phyloP scores from a whole-genome alignment of 2,888 invertebrate genomes.

The Mellilla xanthometata region DNA sequence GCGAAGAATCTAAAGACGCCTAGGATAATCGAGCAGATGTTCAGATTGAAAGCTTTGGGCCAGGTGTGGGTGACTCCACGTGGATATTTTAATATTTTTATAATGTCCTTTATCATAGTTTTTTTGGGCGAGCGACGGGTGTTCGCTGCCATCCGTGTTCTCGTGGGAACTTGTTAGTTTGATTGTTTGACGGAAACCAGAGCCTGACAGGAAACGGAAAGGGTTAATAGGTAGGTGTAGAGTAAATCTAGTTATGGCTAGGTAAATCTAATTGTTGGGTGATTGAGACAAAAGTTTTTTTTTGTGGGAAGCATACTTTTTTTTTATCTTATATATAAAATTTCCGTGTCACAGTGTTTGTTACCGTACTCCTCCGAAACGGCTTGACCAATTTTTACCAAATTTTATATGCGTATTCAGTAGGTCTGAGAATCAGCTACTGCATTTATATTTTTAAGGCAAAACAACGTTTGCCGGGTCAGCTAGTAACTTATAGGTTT shows the following conservation, averaged over 20 bases:
- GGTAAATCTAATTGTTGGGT: no score
- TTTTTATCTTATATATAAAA: no score
- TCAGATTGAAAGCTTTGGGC: conserved; percentile 56
- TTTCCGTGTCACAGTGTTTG: no score
- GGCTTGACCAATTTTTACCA: no score
- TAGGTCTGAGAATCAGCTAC: no score
- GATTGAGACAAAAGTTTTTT: no score
- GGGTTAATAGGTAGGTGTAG: background rate
- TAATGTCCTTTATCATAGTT: conserved; percentile 26
- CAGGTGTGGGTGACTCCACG: conserved; percentile 66
- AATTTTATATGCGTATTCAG: no score
- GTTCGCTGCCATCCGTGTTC: conserved; percentile 21
- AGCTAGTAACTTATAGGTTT: no score
- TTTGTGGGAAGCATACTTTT: no score
- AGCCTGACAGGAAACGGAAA: conserved; percentile 10
- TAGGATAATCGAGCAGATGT: conserved; percentile 66
- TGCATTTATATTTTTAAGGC: no score
- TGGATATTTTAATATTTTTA: conserved; percentile 46
- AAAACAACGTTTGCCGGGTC: no score
- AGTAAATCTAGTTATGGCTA: background rate
- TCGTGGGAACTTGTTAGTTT: conserved; percentile 17
- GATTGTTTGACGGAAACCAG: conserved; percentile 14
- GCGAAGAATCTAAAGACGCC: conserved; percentile 48
- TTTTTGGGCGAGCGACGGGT: conserved; percentile 31
- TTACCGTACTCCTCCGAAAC: no score